Percentiles rank a stretch among this genome's conserved stretches.
Conservation (phyloP, 2,113 vertebrate genomes). For the Stomatorhinus ivindoensis region DNA sequence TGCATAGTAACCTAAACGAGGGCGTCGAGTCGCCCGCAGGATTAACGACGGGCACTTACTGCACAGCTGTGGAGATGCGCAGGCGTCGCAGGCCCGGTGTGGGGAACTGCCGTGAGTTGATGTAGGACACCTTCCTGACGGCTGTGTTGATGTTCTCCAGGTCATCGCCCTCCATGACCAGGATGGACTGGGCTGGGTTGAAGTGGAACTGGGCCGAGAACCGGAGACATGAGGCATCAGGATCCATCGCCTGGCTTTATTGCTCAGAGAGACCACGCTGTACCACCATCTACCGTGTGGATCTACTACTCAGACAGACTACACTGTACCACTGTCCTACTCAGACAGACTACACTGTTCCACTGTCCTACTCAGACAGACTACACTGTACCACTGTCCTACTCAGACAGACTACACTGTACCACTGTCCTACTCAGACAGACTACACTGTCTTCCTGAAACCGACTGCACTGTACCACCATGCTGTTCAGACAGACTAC, state of each 20-base stretch:
- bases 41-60: conserved; percentile 64
- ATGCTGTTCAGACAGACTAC: too few species aligned
- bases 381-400: not conserved
- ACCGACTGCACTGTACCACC: not conserved
- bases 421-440: accelerated
- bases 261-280: not conserved
- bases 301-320: not conserved
- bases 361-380: not conserved
- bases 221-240: not conserved
- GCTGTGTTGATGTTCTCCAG: conserved; percentile 81
- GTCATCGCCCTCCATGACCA: conserved; percentile 94
- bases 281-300: not conserved
- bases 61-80: conserved; percentile 81
- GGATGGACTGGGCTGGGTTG: conserved; percentile 88
- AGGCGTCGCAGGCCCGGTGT: conserved; percentile 76
- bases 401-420: not conserved
- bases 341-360: not conserved
- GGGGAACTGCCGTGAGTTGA: conserved; percentile 93
- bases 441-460: not conserved
- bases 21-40: not conserved
- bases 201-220: conserved; percentile 79
- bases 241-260: not conserved
- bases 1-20: conserved; percentile 41
- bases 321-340: not conserved
- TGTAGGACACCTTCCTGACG: conserved; percentile 88